Base-by-base conservation (phyloP, 1,140 invertebrate species). In the Meloidogyne floridensis region DNA sequence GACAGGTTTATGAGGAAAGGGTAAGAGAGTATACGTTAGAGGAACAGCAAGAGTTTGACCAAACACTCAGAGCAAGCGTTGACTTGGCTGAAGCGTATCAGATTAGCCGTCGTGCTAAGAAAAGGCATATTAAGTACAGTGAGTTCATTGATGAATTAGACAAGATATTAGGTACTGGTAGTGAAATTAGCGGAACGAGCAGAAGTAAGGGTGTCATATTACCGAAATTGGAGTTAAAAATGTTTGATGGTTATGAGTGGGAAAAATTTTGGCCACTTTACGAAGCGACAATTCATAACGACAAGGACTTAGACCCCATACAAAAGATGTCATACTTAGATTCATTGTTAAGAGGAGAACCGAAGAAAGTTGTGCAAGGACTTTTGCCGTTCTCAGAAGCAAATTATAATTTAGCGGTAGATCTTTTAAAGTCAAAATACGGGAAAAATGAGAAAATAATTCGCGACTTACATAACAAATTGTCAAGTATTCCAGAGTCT, bases 191-290 rank as follows among this genome's bases (percentile, higher is more conserved):
- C 71, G 32, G 32, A 32, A 32, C 32, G 32, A 13, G 7, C 0
- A 43, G 7, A 7, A 8, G 71, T 3, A 20, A 43, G 1, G 43
- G 43, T 13, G 43, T 72, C 0, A 13, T 8, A 83, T 95, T 96
- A 0, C 95, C 94, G 87, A 95, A 93, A 87, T 94, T 95, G 72
- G 98, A 91, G 0, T 95, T 73, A 6, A 73, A 73, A n/a, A 51
- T 43, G n/a, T 73, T 73, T 51, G 72, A 73, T 15, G 72, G 72
- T 51, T 43, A 42, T 11, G 51, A 73, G 13, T 15, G 10, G 72
- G 10, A 73, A 15, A 51, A 73, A 2, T 73, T 73, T 51, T 73
- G 72, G 72, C 72, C 72, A 5, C n/a, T 73, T 9, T 73, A 43
- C 4, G 72, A 73, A n/a, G 42, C 72, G 2, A 11, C 72, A 18